Percentiles rank a stretch among this genome's conserved stretches.
Conservation (phyloP, 1,140 invertebrate species). For the Aricia agestis region DNA sequence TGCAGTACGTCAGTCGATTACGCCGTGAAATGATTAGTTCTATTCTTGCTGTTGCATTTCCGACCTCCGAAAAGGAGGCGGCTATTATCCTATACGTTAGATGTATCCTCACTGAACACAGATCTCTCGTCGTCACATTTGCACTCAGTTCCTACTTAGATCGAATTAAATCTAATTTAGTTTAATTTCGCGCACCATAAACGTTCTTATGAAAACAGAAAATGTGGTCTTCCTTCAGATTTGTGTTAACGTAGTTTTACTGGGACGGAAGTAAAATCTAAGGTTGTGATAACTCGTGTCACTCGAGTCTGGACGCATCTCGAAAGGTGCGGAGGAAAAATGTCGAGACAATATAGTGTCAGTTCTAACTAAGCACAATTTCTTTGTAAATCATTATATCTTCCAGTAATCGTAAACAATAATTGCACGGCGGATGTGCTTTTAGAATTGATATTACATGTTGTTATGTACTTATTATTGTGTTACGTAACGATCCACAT, state of each 20-base stretch:
- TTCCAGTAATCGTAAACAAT: conserved; percentile 11
- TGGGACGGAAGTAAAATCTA: conserved; percentile 11
- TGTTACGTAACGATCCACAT: not conserved
- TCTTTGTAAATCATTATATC: conserved; percentile 5
- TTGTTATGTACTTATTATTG: conserved; percentile 14
- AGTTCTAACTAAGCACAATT: conserved; percentile 4
- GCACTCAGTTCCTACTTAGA: conserved; percentile 74
- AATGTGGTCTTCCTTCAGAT: conserved; percentile 61
- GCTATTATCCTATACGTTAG: conserved; percentile 42
- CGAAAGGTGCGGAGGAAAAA: not conserved
- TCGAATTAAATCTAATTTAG: conserved; percentile 63
- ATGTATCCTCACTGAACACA: conserved; percentile 33
- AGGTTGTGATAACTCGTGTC: conserved; percentile 22
- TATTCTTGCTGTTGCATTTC: conserved; percentile 55
- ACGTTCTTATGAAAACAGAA: conserved; percentile 43
- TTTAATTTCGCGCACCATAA: conserved; percentile 46
- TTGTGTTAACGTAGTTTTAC: conserved; percentile 21
- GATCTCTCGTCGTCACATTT: conserved; percentile 66
- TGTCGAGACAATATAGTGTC: conserved; percentile 4
- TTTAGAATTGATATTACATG: conserved; percentile 12
- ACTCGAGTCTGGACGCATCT: not conserved
- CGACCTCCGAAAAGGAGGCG: too few species aligned
- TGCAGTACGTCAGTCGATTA: conserved; percentile 7
- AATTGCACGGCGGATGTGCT: not conserved
- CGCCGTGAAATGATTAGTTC: conserved; percentile 23